Percentiles rank a stretch among this genome's conserved stretches.
These are phyloP conservation scores for Phlogophora meticulosa DNA, from an alignment of 2,888 invertebrate genomes.

Conservation along the genomic window DNA sequence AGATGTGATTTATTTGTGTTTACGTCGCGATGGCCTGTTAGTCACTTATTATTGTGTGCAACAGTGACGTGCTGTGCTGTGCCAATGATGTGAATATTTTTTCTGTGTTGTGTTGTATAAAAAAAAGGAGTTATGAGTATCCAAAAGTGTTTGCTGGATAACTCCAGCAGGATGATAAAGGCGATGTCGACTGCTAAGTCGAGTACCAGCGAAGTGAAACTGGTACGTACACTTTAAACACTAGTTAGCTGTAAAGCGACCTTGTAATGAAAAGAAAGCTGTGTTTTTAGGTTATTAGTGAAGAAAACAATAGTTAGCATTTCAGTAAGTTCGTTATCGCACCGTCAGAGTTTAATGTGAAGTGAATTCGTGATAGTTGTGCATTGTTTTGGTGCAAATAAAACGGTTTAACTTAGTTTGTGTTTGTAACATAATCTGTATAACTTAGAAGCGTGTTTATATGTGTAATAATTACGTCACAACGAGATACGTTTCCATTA, in stretches of 20 bases:
- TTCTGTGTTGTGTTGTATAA: constrained; percentile 77
- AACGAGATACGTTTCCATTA: constrained; percentile 46
- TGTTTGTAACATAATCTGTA: constrained; percentile 22
- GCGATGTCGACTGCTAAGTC: constrained; percentile 89
- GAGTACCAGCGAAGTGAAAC: constrained; percentile 84
- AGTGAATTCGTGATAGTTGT: constrained; percentile 24
- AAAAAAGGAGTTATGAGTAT: constrained; percentile 86
- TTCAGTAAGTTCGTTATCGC: constrained; percentile 48
- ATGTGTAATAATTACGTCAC: constrained; percentile 60
- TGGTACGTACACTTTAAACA: constrained; percentile 77
- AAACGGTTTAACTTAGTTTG: constrained; percentile 30
- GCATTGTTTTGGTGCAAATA: constrained; percentile 35
- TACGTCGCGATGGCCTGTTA: constrained; percentile 75
- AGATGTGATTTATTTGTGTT: constrained; percentile 83
- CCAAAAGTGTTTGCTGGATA: constrained; percentile 90
- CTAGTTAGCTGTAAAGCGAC: constrained; percentile 60
- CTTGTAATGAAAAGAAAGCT: constrained; percentile 64
- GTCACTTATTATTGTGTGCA: constrained; percentile 69
- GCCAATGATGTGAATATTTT: constrained; percentile 85
- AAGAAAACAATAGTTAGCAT: constrained; percentile 54
- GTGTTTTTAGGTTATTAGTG: constrained; percentile 64
- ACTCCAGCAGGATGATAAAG: constrained; percentile 90
- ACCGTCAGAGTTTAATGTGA: constrained; percentile 29
- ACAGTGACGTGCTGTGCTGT: constrained; percentile 79
- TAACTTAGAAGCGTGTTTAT: constrained; percentile 28